Evolutionary conservation across 2,888 invertebrate species (phyloP), one percentile per base, ranked within the genome.

Genomic region (Troides oblongomaculatus): DNA sequence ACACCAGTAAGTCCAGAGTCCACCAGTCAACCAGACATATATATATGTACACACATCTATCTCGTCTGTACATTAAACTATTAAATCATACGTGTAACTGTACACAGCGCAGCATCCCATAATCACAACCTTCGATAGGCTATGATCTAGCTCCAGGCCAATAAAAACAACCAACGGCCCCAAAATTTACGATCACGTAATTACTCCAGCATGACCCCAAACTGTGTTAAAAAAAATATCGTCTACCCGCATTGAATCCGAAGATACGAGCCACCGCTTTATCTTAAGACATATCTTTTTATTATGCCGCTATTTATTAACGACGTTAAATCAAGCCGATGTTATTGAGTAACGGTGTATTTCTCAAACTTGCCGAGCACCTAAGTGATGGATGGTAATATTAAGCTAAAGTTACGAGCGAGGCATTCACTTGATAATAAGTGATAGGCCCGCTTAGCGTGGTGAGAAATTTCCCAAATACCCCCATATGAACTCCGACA

Each of bases 151-250:
- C 61, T 53, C 36, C 39, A 36, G 53, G 36, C 12, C 23, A 25
- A 17, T 25, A 18, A 50, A 62, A 50, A 59, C 60, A 66, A 61
- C 46, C 30, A 30, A 66, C 17, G 10, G 21, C 18, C 12, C 36
- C 43, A 43, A 62, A 74, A 71, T 71, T 72, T 73, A 72, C 72
- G 72, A 70, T 67, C 68, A 68, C 61, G 65, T 72, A 73, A 73
- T 77, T 74, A 72, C 72, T 73, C 68, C 73, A 74, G 71, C 73
- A 76, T 74, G 74, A 77, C 70, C 66, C 58, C 65, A 30, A 60
- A 21, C 21, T 21, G 21, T 21, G 21, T 21, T 60, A 14, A 66
- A 50, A n/a, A 60, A 60, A 66, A 59, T 50, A 39, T 1, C 7
- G 1, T 10, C 60, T 25, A 50, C 6, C 60, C 7, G 50, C 53